Evolutionary conservation across 2,888 invertebrate genomes (phyloP).

Genomic region (Spodoptera exigua): DNA sequence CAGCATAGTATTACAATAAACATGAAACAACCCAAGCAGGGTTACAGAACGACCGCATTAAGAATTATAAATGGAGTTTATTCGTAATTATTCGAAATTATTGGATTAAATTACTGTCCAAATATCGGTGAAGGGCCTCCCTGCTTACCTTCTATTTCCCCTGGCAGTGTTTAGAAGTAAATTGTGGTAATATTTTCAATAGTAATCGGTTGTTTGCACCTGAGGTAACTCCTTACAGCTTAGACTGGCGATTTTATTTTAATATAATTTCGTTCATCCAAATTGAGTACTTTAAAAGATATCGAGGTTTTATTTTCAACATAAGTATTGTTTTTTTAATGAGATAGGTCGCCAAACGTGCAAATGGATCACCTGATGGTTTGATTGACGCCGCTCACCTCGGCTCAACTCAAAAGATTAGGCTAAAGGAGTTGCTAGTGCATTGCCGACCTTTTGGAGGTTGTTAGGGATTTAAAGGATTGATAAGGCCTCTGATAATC

Average conservation of each 20-base stretch:
- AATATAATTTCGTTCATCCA: slow-evolving; percentile 32
- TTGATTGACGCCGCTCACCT: too few species aligned
- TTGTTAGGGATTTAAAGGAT: too few species aligned
- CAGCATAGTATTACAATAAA: slow-evolving; percentile 21
- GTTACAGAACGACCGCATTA: slow-evolving; percentile 42
- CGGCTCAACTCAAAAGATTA: too few species aligned
- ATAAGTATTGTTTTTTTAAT: slow-evolving; percentile 7
- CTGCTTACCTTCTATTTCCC: slow-evolving; percentile 58
- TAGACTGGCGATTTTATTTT: slow-evolving; percentile 42
- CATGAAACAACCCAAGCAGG: slow-evolving; percentile 30
- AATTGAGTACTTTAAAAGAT: slow-evolving; percentile 38
- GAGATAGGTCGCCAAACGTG: too few species aligned
- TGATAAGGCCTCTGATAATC: too few species aligned
- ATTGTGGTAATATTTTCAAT: slow-evolving; percentile 66
- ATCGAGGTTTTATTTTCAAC: slow-evolving; percentile 18
- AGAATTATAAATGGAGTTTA: slow-evolving; percentile 54
- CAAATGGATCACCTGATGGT: background rate
- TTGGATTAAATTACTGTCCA: slow-evolving; percentile 57
- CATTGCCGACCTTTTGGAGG: too few species aligned
- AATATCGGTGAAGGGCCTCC: slow-evolving; percentile 50
- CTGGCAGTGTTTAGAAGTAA: slow-evolving; percentile 66
- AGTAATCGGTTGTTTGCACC: slow-evolving; percentile 69
- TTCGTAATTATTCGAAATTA: slow-evolving; percentile 45
- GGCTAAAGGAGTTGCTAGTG: too few species aligned
- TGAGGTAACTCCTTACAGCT: slow-evolving; percentile 50